phyloP scores from a whole-genome alignment of 1,140 invertebrate species.

The Anoplophora glabripennis region DNA sequence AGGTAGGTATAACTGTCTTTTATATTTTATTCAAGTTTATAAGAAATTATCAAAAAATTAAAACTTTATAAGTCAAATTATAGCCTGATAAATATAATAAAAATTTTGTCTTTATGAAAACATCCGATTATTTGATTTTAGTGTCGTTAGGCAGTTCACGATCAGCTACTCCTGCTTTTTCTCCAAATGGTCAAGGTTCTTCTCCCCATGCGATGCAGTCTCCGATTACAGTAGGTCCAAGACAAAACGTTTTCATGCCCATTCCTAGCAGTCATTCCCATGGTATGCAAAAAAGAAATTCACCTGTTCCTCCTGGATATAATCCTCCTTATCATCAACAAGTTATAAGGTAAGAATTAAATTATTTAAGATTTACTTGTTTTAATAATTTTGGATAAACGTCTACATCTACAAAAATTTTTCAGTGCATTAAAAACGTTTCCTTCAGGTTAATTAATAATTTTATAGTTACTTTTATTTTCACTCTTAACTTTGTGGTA shows the following conservation, averaged over 20 bases:
- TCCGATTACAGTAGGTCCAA: conserved; percentile 59
- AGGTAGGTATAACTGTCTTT: conserved; percentile 55
- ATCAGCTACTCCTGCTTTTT: conserved; percentile 77
- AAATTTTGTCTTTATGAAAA: background rate
- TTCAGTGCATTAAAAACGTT: no score
- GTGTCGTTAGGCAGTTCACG: conserved; percentile 89
- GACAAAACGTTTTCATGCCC: conserved; percentile 82
- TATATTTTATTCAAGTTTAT: background rate
- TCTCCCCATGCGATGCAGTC: conserved; percentile 66
- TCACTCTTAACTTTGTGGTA: no score
- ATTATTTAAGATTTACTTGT: no score
- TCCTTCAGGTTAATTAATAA: no score
- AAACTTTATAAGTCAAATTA: no score
- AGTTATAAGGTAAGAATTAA: conserved; percentile 22
- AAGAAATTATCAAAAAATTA: no score
- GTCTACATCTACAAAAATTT: no score
- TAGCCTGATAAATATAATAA: background rate
- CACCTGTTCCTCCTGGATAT: conserved; percentile 33
- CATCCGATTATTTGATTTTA: conserved; percentile 45
- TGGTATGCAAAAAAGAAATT: conserved; percentile 37
- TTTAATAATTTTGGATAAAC: no score
- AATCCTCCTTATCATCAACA: conserved; percentile 31
- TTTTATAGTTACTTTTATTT: no score
- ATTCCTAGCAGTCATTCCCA: conserved; percentile 62
- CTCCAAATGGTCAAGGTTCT: conserved; percentile 67